Percentiles rank a stretch among this genome's conserved stretches.
These are phyloP conservation scores for Tyto alba DNA, from an alignment of 2,113 vertebrate species.

Conservation along the genomic window DNA sequence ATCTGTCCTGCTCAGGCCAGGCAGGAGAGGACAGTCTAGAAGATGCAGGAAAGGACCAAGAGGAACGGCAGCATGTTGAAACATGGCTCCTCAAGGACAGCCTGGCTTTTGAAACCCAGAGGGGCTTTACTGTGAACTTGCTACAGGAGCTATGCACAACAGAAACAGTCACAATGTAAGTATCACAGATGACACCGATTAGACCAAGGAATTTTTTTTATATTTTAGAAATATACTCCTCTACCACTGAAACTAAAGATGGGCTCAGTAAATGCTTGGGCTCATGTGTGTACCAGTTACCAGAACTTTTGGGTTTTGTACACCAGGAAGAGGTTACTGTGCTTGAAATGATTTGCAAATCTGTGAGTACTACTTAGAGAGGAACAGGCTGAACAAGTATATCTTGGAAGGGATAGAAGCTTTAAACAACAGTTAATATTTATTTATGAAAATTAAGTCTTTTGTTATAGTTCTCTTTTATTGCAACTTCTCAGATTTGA, in stretches of 20 bases:
- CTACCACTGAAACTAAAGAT: background rate
- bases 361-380: background rate
- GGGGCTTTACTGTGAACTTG: background rate
- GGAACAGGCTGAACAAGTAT: background rate
- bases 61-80: background rate
- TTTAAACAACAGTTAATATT: background rate
- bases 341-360: background rate
- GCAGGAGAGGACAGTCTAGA: background rate
- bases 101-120: background rate
- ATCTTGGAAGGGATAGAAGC: background rate
- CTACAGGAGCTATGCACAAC: background rate
- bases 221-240: background rate
- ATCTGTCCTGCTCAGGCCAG: background rate
- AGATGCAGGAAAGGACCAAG: background rate
- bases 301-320: background rate
- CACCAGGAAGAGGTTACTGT: background rate
- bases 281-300: background rate
- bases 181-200: background rate
- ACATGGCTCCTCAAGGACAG: background rate
- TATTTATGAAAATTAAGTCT: background rate
- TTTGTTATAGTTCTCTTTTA: background rate
- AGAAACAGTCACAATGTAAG: rapidly evolving
- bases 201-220: background rate
- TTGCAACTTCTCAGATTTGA: background rate
- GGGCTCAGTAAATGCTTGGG: background rate